Evolutionary conservation across 2,888 invertebrate species (phyloP).

Genomic region (Eilema sororculum): DNA sequence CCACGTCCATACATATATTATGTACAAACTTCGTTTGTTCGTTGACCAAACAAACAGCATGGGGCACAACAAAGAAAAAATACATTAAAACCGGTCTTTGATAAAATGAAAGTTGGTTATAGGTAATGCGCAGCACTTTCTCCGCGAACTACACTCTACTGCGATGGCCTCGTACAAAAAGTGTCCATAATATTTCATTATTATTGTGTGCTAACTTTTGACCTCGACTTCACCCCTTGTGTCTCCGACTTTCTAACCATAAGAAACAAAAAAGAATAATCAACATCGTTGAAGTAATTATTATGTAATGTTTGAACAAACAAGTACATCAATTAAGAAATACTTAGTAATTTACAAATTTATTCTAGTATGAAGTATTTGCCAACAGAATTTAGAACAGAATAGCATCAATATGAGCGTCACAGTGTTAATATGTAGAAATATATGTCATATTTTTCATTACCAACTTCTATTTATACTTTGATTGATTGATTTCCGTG

Average conservation of each 20-base stretch:
- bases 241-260: not conserved
- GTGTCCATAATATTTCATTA: slow-evolving; percentile 3
- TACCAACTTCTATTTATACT: slow-evolving; percentile 2
- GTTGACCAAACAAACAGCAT: not conserved
- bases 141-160: slow-evolving; percentile 60
- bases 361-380: not conserved
- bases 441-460: slow-evolving; percentile 2
- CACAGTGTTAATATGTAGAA: not conserved
- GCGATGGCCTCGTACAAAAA: slow-evolving; percentile 25
- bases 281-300: not conserved
- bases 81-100: slow-evolving; percentile 71
- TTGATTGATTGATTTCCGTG: slow-evolving; percentile 3
- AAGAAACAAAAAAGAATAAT: not conserved
- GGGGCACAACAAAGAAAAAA: slow-evolving; percentile 18
- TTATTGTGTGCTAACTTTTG: not conserved
- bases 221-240: not conserved
- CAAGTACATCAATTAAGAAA: not conserved
- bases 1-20: not conserved
- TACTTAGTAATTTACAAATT: not conserved
- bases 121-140: slow-evolving; percentile 75
- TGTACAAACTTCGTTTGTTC: not conserved
- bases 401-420: not conserved
- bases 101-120: slow-evolving; percentile 77
- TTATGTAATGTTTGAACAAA: not conserved
- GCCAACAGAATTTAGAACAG: not conserved